Percentiles rank a stretch among this genome's conserved stretches.
Evolutionary conservation across 2,113 vertebrate species (phyloP).

Genomic region (Salminus brasiliensis): DNA sequence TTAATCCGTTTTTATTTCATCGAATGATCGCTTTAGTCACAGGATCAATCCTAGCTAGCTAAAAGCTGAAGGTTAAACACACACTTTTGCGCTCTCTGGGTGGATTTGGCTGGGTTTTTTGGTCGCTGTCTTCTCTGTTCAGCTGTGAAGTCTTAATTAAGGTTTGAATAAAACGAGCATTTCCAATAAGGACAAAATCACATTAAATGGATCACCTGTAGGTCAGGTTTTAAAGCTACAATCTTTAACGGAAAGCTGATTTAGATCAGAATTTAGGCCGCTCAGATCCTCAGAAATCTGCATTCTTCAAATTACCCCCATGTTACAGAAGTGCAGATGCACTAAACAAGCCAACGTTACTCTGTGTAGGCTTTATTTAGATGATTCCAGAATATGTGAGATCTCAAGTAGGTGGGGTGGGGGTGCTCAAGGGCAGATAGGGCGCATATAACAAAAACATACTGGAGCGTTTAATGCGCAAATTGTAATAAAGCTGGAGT

Average conservation of each 20-base stretch:
- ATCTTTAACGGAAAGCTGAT: neutral
- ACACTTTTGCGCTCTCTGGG: neutral
- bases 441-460: neutral
- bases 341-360: neutral
- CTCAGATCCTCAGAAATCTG: neutral
- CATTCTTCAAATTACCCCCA: no score
- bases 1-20: slow-evolving; percentile 21
- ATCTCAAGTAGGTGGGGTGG: neutral
- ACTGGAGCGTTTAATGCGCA: neutral
- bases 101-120: neutral
- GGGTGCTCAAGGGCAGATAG: no score
- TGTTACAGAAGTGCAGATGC: no score
- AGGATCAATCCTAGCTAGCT: no score
- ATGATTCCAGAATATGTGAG: neutral
- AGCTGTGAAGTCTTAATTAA: neutral
- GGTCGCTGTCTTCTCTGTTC: neutral
- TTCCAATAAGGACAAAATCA: neutral
- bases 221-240: slow-evolving; percentile 24
- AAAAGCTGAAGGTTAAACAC: neutral
- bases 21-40: neutral
- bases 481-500: neutral
- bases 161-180: neutral
- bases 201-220: neutral
- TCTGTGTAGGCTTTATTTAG: no score
- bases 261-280: neutral